Evolutionary conservation across 2,797 vertebrate species (phyloP).

Genomic region (Tenualosa ilisha): DNA sequence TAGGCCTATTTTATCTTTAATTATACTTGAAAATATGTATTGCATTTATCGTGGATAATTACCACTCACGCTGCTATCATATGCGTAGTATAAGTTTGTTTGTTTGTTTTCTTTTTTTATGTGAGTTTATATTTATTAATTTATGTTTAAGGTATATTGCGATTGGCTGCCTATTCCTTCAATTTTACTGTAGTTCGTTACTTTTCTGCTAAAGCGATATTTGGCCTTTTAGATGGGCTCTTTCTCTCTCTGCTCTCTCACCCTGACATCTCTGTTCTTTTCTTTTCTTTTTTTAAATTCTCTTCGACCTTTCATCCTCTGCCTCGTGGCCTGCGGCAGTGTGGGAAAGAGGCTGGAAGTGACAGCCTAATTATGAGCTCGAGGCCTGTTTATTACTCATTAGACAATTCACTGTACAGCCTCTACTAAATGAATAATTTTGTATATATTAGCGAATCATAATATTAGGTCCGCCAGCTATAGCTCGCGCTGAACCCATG

Average conservation of each 20-base stretch:
- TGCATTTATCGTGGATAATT: background rate
- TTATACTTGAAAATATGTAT: background rate
- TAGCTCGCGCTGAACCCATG: constrained; percentile 73
- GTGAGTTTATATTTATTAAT: too few relatives aligned
- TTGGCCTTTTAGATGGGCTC: background rate
- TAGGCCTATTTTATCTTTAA: background rate
- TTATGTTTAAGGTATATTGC: background rate
- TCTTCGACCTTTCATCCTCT: constrained; percentile 51
- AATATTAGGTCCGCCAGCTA: constrained; percentile 80
- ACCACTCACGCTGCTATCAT: background rate
- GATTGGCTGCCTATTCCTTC: background rate
- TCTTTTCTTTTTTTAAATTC: constrained; percentile 57
- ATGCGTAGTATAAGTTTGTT: background rate
- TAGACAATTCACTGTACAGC: constrained; percentile 83
- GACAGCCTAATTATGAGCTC: constrained; percentile 84
- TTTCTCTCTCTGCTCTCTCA: background rate
- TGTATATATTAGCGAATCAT: constrained; percentile 82
- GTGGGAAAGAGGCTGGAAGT: constrained; percentile 77
- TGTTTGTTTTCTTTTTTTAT: too few relatives aligned
- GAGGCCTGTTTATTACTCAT: constrained; percentile 81
- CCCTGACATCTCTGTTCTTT: constrained; percentile 41
- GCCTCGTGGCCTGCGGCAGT: constrained; percentile 67
- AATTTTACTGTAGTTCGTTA: background rate
- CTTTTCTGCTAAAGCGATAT: background rate
- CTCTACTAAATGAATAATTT: constrained; percentile 85